Conservation (phyloP, 2,113 vertebrate genomes). For the Psammodynastes pulverulentus region DNA sequence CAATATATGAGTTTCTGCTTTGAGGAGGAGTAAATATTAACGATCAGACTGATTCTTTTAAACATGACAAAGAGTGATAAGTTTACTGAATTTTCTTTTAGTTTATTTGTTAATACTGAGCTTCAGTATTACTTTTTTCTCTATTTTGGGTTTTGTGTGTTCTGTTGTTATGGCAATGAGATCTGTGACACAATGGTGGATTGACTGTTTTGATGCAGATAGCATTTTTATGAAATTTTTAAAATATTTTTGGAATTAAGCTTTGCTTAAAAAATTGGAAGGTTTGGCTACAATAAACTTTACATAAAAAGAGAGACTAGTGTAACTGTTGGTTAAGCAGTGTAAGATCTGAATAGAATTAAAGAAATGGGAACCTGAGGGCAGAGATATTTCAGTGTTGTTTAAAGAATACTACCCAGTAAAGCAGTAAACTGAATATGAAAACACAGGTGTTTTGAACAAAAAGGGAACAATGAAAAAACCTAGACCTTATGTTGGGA, state of each 20-base stretch:
- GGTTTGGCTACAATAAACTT: background rate
- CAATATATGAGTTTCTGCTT: background rate
- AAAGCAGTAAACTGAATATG: background rate
- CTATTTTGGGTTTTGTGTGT: background rate
- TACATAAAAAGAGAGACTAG: background rate
- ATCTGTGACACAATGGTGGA: background rate
- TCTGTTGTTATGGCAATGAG: background rate
- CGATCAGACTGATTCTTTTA: background rate
- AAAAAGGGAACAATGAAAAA: background rate
- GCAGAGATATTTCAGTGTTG: background rate
- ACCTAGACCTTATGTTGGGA: background rate
- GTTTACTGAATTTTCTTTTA: background rate
- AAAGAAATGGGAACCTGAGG: background rate
- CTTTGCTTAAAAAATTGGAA: background rate
- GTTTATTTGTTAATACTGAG: background rate
- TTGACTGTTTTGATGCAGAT: background rate
- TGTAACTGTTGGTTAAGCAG: background rate
- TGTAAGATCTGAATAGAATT: background rate
- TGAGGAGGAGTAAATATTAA: background rate
- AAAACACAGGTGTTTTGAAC: background rate
- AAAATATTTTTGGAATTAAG: no score
- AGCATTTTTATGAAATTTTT: background rate
- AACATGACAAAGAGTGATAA: background rate
- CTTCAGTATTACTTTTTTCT: background rate
- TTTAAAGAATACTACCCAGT: background rate